A percentile compares a stretch with the other conserved stretches of the same genome.
Conservation (phyloP, 1,140 invertebrate species). For the Caenorhabditis brenneri region DNA sequence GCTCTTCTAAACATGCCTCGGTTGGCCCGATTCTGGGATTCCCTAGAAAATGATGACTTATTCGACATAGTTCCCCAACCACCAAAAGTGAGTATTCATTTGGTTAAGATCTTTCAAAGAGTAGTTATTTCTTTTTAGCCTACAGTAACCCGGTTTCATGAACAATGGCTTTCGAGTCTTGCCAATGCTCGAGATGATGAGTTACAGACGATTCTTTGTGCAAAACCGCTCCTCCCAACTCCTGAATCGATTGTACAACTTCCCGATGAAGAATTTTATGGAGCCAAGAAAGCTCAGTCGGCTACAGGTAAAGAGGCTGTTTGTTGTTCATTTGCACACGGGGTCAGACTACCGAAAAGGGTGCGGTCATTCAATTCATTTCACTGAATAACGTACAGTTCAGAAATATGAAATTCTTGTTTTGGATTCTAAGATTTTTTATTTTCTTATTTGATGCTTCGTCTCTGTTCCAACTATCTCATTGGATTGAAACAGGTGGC, state of each 20-base stretch:
- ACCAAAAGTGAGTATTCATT: neutral
- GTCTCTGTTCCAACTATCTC: neutral
- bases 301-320: conserved; percentile 25
- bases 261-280: conserved; percentile 31
- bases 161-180: neutral
- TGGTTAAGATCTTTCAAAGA: no score
- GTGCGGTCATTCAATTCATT: neutral
- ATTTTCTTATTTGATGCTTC: no score
- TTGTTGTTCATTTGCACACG: conserved; percentile 27
- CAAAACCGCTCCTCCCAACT: conserved; percentile 12
- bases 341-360: conserved; percentile 2
- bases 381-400: neutral
- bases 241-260: conserved; percentile 11
- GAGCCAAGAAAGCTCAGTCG: conserved; percentile 34
- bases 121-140: no score
- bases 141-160: conserved; percentile 1
- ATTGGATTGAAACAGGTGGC: conserved; percentile 22
- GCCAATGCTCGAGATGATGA: conserved; percentile 14
- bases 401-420: no score
- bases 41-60: conserved; percentile 18
- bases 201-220: conserved; percentile 11
- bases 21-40: conserved; percentile 33
- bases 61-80: neutral
- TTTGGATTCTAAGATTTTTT: no score
- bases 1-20: conserved; percentile 6